phyloP scores from a whole-genome alignment of 1,140 invertebrate species.

The Latrodectus geometricus region DNA sequence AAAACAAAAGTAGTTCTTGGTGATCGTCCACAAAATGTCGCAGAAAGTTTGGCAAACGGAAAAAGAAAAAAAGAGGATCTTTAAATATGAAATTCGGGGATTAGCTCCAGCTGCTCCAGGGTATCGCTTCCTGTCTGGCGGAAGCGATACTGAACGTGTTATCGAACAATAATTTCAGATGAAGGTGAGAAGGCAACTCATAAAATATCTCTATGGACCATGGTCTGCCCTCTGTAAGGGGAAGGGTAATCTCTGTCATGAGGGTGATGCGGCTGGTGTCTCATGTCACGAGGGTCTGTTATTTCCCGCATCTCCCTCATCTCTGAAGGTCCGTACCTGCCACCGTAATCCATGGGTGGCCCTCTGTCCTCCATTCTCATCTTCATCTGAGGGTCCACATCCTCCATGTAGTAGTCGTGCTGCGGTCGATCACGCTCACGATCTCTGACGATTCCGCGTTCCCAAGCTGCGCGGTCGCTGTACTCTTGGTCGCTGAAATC shows the following conservation, averaged over 20 bases:
- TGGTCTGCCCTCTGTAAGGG: conserved; percentile 55
- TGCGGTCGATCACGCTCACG: background rate
- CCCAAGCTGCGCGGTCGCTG: conserved; percentile 47
- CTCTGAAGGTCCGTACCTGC: conserved; percentile 32
- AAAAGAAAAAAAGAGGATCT: background rate
- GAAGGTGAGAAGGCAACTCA: conserved; percentile 47
- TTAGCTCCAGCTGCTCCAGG: background rate
- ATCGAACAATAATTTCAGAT: conserved; percentile 3
- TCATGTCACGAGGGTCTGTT: conserved; percentile 33
- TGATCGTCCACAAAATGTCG: background rate
- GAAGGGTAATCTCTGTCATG: conserved; percentile 55
- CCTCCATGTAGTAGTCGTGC: conserved; percentile 52
- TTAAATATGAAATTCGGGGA: background rate
- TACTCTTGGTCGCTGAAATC: conserved; percentile 52
- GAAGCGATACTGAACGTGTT: background rate
- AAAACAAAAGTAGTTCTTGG: background rate
- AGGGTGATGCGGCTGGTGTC: conserved; percentile 41
- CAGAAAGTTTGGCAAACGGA: background rate
- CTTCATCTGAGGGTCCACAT: conserved; percentile 46
- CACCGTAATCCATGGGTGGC: conserved; percentile 40
- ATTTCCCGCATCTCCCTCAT: conserved; percentile 55
- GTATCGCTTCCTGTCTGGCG: background rate
- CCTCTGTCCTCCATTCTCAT: conserved; percentile 26
- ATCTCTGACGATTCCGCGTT: conserved; percentile 23
- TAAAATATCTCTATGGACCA: conserved; percentile 58